Evolutionary conservation across 2,888 invertebrate genomes (phyloP).

Genomic region (Stenodera caucasica): DNA sequence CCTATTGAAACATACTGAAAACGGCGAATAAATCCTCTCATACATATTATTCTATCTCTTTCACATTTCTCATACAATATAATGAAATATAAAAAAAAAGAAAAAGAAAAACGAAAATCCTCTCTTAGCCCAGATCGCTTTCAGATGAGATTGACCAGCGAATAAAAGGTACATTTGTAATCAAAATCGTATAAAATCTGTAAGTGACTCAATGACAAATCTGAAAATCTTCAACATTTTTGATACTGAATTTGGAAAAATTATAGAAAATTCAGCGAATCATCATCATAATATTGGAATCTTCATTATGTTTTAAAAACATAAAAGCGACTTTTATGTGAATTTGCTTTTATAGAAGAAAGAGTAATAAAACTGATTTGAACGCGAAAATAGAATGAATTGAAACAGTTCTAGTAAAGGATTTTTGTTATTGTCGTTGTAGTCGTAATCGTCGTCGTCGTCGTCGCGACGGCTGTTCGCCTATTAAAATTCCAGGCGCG

Average conservation of each 20-base stretch:
- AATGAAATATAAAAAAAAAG: constrained; percentile 22
- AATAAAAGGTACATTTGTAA: constrained; percentile 56
- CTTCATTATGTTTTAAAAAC: constrained; percentile 30
- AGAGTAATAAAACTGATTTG: constrained; percentile 16
- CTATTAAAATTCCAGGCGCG: constrained; percentile 39
- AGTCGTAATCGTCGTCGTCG: neutral
- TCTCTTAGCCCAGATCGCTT: constrained; percentile 53
- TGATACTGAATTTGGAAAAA: neutral
- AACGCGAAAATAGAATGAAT: constrained; percentile 7
- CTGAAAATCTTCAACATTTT: neutral
- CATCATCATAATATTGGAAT: constrained; percentile 35
- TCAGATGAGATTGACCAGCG: constrained; percentile 55
- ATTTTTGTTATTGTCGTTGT: neutral
- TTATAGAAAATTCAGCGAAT: neutral
- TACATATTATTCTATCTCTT: constrained; percentile 15
- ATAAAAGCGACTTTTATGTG: constrained; percentile 46
- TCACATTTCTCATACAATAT: neutral
- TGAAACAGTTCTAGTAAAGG: constrained; percentile 4
- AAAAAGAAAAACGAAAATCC: constrained; percentile 42
- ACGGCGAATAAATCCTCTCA: constrained; percentile 40
- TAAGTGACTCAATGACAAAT: constrained; percentile 2
- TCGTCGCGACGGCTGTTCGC: constrained; percentile 12
- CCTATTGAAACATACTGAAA: constrained; percentile 30
- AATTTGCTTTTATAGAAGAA: constrained; percentile 34
- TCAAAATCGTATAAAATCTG: constrained; percentile 36